Evolutionary conservation across 2,797 vertebrate genomes (phyloP), one percentile per base, ranked within the genome.

Genomic region (Eospalax fontanierii): DNA sequence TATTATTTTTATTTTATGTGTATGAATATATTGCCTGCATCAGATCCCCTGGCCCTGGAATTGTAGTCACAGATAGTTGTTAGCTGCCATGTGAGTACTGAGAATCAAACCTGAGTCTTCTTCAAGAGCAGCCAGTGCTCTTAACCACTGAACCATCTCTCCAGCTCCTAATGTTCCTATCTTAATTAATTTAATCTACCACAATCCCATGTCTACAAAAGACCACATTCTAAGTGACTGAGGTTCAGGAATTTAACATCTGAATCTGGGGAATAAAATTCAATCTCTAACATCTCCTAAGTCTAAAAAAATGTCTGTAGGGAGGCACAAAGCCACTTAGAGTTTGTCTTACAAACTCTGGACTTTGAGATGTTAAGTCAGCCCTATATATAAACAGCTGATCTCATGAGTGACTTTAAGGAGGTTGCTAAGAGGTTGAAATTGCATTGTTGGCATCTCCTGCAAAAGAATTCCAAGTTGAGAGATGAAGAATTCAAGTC

Each of bases 391-490:
- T 18, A 85, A 78, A 79, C 88, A 68, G 43, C 21, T 65, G 54
- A 89, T 89, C n/a, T 91, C 66, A 3, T 35, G 38, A 54, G 70
- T 76, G 16, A 15, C 40, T 84, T 83, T 68, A 90, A 83, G 68
- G 79, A 82, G 46, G 63, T n/a, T 71, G 38, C 50, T 6, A 38
- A 74, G 28, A 96, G 19, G 16, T 74, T 84, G 50, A 50, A 61
- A 59, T 50, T 50, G 74, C 22, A 28, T 70, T 81, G 74, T 16
- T 87, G n/a, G 40, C 76, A 28, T 88, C 61, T 82, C 14, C 63
- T 82, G 46, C 43, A 68, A 70, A 95, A 88, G 78, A 90, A 90
- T 80, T 90, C 28, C 38, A 91, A 88, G 43, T 83, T 85, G 63
- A 71, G 26, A 80, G 61, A 80, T 57, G n/a, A 81, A 70, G 10